Evolutionary conservation across 2,797 vertebrate genomes (phyloP).

Genomic region (Gallinago nigripennis): DNA sequence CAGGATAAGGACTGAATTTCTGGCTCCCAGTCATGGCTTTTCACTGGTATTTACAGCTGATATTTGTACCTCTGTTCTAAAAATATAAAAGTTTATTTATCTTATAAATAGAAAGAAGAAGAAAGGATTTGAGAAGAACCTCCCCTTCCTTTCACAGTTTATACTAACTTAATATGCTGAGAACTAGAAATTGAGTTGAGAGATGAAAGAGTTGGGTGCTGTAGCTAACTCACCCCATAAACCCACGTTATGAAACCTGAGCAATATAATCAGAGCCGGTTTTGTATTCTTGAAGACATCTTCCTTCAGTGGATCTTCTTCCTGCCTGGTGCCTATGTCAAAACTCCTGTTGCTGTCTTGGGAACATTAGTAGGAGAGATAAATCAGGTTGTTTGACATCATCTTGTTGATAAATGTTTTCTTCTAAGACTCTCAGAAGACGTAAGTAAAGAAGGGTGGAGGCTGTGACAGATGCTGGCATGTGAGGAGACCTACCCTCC

Average conservation of each 20-base stretch:
- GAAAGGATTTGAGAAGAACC: neutral
- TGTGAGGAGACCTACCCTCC: neutral
- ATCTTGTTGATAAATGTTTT: conserved; percentile 18
- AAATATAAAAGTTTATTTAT: neutral
- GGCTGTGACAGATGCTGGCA: neutral
- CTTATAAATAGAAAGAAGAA: neutral
- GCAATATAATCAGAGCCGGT: neutral
- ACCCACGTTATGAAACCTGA: neutral
- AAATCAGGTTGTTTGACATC: conserved; percentile 50
- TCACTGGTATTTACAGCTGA: neutral
- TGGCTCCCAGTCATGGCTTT: neutral
- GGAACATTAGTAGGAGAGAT: conserved; percentile 9
- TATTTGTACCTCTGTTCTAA: conserved; percentile 3
- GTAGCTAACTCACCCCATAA: neutral
- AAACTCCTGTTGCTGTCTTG: neutral
- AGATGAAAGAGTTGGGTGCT: neutral
- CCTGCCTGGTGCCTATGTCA: neutral
- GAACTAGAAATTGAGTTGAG: neutral
- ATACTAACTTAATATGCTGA: neutral
- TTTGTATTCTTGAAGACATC: neutral
- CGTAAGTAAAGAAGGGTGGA: neutral
- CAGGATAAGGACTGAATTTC: neutral
- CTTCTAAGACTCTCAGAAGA: neutral
- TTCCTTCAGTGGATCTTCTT: neutral
- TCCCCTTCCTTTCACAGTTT: neutral